Conservation (phyloP, 2,888 invertebrate species). For the Pasiphila rectangulata region DNA sequence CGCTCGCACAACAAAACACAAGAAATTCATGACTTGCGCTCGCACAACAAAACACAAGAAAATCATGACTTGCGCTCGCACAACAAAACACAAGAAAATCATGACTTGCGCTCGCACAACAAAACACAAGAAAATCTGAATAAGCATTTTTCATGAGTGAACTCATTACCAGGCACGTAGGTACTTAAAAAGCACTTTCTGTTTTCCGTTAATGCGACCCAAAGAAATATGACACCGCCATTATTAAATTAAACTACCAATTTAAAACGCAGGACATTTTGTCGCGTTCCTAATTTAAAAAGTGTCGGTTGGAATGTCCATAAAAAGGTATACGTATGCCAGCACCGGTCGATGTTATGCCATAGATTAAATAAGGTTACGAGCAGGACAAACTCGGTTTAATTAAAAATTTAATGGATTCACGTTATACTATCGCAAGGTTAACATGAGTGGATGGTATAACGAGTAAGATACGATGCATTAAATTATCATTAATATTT, state of each 20-base stretch:
- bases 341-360: constrained; percentile 30
- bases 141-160: not conserved
- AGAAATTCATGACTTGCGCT: too few species aligned
- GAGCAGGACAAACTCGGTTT: constrained; percentile 38
- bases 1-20: too few species aligned
- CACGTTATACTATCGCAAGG: constrained; percentile 35
- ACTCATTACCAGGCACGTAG: constrained; percentile 1
- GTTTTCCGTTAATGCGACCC: constrained; percentile 2
- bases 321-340: constrained; percentile 31
- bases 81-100: too few species aligned
- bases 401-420: constrained; percentile 55
- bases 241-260: constrained; percentile 19
- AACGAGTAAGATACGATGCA: constrained; percentile 26
- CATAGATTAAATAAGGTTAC: constrained; percentile 2
- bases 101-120: too few species aligned
- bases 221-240: constrained; percentile 6
- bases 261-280: constrained; percentile 20
- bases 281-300: constrained; percentile 31
- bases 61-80: too few species aligned
- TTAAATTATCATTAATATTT: too few species aligned
- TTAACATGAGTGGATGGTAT: constrained; percentile 22
- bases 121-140: not conserved
- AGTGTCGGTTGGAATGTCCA: constrained; percentile 30
- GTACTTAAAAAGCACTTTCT: constrained; percentile 2
- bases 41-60: too few species aligned